Base-by-base conservation (phyloP, 1,140 invertebrate genomes). In the Mycetomoellerius zeteki region DNA sequence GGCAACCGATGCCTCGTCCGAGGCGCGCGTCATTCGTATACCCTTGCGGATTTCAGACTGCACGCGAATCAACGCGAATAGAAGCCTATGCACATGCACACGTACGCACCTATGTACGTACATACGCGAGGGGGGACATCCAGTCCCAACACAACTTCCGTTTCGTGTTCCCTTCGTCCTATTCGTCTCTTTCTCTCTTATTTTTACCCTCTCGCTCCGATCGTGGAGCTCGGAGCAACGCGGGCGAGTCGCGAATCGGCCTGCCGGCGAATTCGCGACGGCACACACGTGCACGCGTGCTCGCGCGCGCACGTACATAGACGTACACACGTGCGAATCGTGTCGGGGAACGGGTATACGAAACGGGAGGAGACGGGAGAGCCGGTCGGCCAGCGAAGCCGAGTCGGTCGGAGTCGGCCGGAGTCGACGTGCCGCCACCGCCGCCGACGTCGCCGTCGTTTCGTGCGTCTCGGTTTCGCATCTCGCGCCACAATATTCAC, bases 231-330 rank as follows among this genome's bases (percentile, higher is more conserved):
- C 21, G 8, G 19, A n/a, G 65, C 12, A 1, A 37, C 19, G 19
- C 37, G 19, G 19, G 5, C 27, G 72, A 60, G 27, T 86, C 21
- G 65, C 76, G 50, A 76, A 62, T 43, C 54, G 30, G 73, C 3
- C 33, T 47, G n/a, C n/a, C 62, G 54, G 60, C 65, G 78, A 85
- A 86, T 80, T 86, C 76, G 75, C 84, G 65, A 86, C 33, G 50
- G 16, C 69, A 52, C 54, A 62, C 56, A 43, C 67, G 30, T 27
- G 56, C 12, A n/a, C 14, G 19, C 10, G 37, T 8, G 10, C 7
- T 8, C 37, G 37, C 37, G 16, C 67, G 21, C 54, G 60, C 56
- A 30, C 67, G 43, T 37, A 37, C 71, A 58, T 47, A 65, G 54
- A 62, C 43, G 14, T 27, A 86, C 27, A 60, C 60, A 80, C 76